Conservation (phyloP, 2,888 invertebrate genomes). For the Piscicola geometra region DNA sequence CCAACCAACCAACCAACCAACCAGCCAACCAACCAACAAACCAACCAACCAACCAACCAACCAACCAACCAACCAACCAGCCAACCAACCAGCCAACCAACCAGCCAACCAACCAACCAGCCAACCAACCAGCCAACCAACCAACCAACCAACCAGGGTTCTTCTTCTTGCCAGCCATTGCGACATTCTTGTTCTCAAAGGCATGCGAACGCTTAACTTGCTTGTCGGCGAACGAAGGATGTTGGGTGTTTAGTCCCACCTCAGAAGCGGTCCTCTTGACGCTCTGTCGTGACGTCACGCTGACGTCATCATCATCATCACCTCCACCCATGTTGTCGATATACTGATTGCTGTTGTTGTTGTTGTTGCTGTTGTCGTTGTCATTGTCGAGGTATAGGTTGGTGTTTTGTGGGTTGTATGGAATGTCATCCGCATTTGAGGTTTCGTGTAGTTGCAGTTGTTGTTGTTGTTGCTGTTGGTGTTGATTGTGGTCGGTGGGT, state of each 20-base stretch:
- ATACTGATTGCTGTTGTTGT: not conserved
- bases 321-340: not conserved
- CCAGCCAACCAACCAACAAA: too few relatives aligned
- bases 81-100: too few relatives aligned
- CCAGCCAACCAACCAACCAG: too few relatives aligned
- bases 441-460: not conserved
- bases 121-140: too few relatives aligned
- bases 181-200: not conserved
- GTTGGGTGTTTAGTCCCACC: constrained; percentile 13
- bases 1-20: too few relatives aligned
- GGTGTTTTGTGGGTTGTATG: constrained; percentile 1
- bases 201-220: not conserved
- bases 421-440: not conserved
- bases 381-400: not conserved
- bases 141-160: not conserved
- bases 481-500: not conserved
- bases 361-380: not conserved
- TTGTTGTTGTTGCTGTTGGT: not conserved
- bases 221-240: not conserved
- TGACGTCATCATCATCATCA: not conserved
- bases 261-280: constrained; percentile 25
- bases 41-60: too few relatives aligned
- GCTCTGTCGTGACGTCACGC: constrained; percentile 6
- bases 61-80: too few relatives aligned
- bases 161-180: not conserved